A percentile compares a stretch with the other conserved stretches of the same genome.
phyloP scores from a whole-genome alignment of 1,140 invertebrate genomes.

The Ips typographus region DNA sequence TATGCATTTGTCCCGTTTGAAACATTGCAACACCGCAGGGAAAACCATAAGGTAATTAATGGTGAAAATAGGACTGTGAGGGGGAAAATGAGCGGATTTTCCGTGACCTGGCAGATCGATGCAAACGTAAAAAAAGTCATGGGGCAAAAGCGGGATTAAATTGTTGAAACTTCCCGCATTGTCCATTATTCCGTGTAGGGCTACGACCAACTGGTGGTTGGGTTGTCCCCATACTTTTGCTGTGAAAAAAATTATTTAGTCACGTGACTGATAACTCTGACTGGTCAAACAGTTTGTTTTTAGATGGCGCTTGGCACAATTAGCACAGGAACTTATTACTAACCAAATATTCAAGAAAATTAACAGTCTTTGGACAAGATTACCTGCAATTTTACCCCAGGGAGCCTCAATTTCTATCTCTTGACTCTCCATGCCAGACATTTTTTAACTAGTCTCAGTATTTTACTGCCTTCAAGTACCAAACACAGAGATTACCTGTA shows the following conservation, averaged over 20 bases:
- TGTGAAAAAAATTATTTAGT: conserved; percentile 46
- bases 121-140: conserved; percentile 62
- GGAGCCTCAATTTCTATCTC: conserved; percentile 76
- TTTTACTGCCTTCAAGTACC: no score
- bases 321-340: no score
- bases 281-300: no score
- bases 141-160: conserved; percentile 61
- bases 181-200: conserved; percentile 65
- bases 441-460: neutral
- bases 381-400: conserved; percentile 75
- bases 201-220: conserved; percentile 56
- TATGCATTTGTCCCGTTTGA: conserved; percentile 54
- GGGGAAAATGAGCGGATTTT: conserved; percentile 61
- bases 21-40: conserved; percentile 56
- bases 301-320: no score
- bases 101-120: conserved; percentile 74
- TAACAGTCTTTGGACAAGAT: conserved; percentile 31
- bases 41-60: conserved; percentile 56
- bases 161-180: conserved; percentile 68
- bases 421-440: conserved; percentile 39
- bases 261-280: no score
- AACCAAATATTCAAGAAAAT: neutral
- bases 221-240: conserved; percentile 65
- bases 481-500: no score
- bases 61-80: conserved; percentile 54